A percentile compares a stretch with the other conserved stretches of the same genome.
Evolutionary conservation across 2,113 vertebrate species (phyloP).

Genomic region (Poeciliopsis occidentalis): DNA sequence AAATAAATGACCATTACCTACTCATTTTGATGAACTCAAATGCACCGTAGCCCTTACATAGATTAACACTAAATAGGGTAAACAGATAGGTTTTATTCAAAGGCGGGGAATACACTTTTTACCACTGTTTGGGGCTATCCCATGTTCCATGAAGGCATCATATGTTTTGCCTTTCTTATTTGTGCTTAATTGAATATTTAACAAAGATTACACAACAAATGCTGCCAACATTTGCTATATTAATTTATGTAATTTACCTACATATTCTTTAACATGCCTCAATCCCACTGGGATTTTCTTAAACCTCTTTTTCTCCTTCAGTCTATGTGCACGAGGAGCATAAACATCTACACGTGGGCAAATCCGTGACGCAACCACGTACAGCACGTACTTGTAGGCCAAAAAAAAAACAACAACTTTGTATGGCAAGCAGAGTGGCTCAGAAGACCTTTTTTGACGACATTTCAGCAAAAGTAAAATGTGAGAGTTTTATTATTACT

Average conservation of each 20-base stretch:
- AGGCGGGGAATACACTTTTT: too few relatives aligned
- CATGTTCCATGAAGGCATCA: conserved; percentile 21
- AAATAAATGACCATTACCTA: too few relatives aligned
- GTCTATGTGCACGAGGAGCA: conserved; percentile 69
- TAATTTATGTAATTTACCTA: background rate
- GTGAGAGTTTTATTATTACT: too few relatives aligned
- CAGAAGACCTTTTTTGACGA: background rate
- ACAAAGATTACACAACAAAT: background rate
- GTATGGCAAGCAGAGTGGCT: conserved; percentile 17
- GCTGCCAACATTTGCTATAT: background rate
- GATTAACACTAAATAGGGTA: too few relatives aligned
- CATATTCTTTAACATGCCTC: background rate
- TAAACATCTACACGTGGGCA: conserved; percentile 84
- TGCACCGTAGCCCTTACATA: too few relatives aligned
- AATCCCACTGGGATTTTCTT: background rate
- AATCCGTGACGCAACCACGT: conserved; percentile 63
- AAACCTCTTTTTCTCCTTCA: background rate
- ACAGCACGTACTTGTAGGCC: conserved; percentile 13
- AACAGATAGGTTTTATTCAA: too few relatives aligned
- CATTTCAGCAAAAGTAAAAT: background rate
- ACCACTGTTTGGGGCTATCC: background rate
- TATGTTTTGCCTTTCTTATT: background rate
- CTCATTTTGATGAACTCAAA: too few relatives aligned
- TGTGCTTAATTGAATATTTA: background rate
- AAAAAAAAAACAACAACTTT: too few relatives aligned